Evolutionary conservation across 1,140 invertebrate genomes (phyloP).

Genomic region (Ridgeia piscesae): DNA sequence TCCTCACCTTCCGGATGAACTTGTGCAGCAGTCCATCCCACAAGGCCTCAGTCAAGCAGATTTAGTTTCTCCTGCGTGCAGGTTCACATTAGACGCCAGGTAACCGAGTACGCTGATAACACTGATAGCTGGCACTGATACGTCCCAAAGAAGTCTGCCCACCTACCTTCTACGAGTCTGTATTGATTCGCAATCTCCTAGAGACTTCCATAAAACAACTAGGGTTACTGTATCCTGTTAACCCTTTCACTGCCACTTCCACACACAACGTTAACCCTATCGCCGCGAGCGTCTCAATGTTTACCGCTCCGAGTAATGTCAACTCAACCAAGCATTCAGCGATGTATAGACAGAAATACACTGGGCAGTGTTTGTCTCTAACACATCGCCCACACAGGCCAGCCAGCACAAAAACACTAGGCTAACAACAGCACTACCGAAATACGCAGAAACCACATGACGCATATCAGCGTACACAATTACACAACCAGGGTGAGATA

Average conservation of each 20-base stretch:
- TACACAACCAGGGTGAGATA: background rate
- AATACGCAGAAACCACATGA: background rate
- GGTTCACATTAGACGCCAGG: background rate
- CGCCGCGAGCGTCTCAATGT: background rate
- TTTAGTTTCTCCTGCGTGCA: background rate
- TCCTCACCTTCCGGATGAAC: background rate
- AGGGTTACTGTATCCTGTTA: background rate
- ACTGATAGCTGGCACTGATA: background rate
- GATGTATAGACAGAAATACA: background rate
- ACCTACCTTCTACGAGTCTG: background rate
- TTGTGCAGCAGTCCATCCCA: background rate
- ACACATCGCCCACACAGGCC: background rate
- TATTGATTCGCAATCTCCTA: background rate
- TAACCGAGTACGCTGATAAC: background rate
- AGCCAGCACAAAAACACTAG: background rate
- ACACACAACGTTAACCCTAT: background rate
- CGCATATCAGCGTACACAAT: background rate
- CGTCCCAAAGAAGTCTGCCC: background rate
- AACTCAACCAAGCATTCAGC: background rate
- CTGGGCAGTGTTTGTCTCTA: background rate
- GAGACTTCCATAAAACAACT: background rate
- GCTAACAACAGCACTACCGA: background rate
- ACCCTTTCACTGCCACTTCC: background rate
- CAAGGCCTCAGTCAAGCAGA: background rate
- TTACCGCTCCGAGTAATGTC: background rate